phyloP scores from a whole-genome alignment of 1,140 invertebrate species.

The Pseudomyrmex dendroicus region DNA sequence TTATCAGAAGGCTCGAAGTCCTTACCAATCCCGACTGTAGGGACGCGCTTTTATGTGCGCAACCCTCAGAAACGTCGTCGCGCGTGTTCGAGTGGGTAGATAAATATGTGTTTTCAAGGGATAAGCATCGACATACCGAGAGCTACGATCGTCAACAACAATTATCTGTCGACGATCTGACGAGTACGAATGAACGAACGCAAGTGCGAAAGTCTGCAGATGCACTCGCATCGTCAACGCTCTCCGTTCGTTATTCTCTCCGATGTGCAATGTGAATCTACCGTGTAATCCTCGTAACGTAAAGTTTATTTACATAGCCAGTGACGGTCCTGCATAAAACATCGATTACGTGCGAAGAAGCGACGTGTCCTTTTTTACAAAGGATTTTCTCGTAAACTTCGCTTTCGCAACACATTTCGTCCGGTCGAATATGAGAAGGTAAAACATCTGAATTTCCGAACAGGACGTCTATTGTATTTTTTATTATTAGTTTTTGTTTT shows the following conservation, averaged over 20 bases:
- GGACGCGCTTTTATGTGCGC: background rate
- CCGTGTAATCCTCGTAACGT: background rate
- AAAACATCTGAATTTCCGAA: background rate
- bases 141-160: slow-evolving; percentile 56
- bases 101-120: slow-evolving; percentile 43
- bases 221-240: background rate
- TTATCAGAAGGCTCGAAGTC: background rate
- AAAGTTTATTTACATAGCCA: background rate
- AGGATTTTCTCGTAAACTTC: background rate
- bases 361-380: too few relatives aligned
- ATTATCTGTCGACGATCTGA: slow-evolving; percentile 67
- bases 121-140: slow-evolving; percentile 45
- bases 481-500: background rate
- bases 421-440: background rate
- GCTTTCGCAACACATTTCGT: background rate
- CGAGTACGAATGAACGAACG: slow-evolving; percentile 52
- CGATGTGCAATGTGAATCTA: background rate
- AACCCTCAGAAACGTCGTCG: background rate
- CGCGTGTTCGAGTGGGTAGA: background rate
- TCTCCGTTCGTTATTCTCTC: background rate
- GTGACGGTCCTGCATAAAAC: background rate
- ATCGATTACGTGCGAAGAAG: background rate
- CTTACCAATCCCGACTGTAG: background rate
- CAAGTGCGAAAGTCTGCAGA: background rate
- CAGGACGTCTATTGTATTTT: background rate